Conservation (phyloP, 2,113 vertebrate species). For the Trichechus manatus region DNA sequence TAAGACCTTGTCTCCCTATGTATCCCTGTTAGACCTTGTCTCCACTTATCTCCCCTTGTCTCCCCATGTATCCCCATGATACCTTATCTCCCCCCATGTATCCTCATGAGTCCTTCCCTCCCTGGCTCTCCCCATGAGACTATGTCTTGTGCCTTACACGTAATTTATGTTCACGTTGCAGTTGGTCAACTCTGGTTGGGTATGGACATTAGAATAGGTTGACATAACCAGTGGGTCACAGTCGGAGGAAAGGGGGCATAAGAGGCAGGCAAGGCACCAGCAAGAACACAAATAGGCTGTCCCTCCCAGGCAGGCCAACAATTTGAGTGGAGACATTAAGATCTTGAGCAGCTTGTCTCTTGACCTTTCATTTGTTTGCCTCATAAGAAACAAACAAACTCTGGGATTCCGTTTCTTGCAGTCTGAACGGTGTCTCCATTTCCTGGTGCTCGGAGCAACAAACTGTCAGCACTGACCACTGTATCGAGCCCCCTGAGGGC, state of each 20-base stretch:
- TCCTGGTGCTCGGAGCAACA: not conserved
- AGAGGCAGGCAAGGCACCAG: too few relatives aligned
- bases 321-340: not conserved
- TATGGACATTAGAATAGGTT: not conserved
- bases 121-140: not conserved
- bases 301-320: not conserved
- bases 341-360: not conserved
- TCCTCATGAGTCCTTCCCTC: not conserved
- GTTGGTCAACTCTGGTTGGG: not conserved
- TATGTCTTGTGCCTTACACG: not conserved
- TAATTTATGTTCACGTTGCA: rapidly evolving
- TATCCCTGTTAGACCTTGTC: not conserved
- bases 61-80: not conserved
- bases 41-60: not conserved
- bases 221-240: not conserved
- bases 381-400: conserved; percentile 20
- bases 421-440: not conserved
- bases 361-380: not conserved
- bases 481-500: not conserved
- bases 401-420: not conserved
- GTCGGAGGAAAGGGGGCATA: too few relatives aligned
- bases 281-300: not conserved
- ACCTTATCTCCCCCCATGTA: not conserved
- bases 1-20: not conserved
- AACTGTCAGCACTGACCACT: rapidly evolving